A percentile compares a stretch with the other conserved stretches of the same genome.
Conservation (phyloP, 2,888 invertebrate species). For the Lissocephala sabroskyi region DNA sequence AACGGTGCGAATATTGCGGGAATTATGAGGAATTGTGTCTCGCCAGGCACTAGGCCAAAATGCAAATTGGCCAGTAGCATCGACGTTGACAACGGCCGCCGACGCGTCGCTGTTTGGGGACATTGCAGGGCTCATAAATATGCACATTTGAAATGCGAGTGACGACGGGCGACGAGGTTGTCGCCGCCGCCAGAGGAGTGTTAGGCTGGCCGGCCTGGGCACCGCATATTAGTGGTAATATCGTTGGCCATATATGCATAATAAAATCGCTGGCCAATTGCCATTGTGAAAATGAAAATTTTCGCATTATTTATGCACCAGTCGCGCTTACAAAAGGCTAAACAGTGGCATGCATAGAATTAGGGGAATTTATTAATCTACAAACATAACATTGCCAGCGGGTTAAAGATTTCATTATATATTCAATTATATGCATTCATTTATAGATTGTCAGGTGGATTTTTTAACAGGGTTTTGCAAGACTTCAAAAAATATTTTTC, state of each 20-base stretch:
- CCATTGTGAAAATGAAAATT: constrained; percentile 26
- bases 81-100: not conserved
- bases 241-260: constrained; percentile 29
- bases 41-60: constrained; percentile 53
- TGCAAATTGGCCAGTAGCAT: constrained; percentile 34
- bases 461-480: too few species aligned
- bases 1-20: constrained; percentile 29
- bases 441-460: too few species aligned
- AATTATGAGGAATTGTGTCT: constrained; percentile 60
- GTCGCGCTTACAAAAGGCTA: too few species aligned
- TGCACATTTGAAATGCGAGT: constrained; percentile 35
- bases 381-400: too few species aligned
- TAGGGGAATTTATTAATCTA: too few species aligned
- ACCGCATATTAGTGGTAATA: constrained; percentile 54
- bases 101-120: too few species aligned
- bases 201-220: constrained; percentile 9
- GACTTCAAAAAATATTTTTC: too few species aligned
- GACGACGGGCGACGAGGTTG: constrained; percentile 24
- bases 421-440: too few species aligned
- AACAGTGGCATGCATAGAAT: too few species aligned
- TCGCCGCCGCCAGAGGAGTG: constrained; percentile 26
- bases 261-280: constrained; percentile 28
- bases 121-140: constrained; percentile 45
- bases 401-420: too few species aligned
- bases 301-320: too few species aligned